A percentile compares a stretch with the other conserved stretches of the same genome.
Evolutionary conservation across 2,888 invertebrate genomes (phyloP).

Genomic region (Hydrotaea diabolus): DNA sequence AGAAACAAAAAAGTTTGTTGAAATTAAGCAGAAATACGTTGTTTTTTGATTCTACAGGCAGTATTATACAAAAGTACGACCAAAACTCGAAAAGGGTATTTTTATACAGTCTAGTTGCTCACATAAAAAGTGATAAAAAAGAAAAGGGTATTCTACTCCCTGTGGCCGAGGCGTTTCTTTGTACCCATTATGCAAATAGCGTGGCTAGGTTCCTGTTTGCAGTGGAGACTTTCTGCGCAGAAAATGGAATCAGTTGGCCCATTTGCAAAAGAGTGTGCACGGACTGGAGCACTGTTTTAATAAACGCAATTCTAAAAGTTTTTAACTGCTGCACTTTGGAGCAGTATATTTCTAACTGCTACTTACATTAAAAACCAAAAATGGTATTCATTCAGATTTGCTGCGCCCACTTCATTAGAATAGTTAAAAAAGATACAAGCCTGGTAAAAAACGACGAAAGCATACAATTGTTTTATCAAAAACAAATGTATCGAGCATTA

Average conservation of each 20-base stretch:
- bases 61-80: slow-evolving; percentile 16
- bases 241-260: slow-evolving; percentile 36
- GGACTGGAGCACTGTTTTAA: slow-evolving; percentile 28
- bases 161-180: slow-evolving; percentile 21
- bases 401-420: slow-evolving; percentile 33
- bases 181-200: slow-evolving; percentile 30
- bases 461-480: not conserved
- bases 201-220: not conserved
- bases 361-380: not conserved
- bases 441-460: not conserved
- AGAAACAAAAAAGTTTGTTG: not conserved
- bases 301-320: slow-evolving; percentile 10
- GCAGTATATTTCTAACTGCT: slow-evolving; percentile 7
- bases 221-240: not conserved
- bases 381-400: slow-evolving; percentile 31
- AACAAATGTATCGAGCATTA: not conserved
- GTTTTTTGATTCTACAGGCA: slow-evolving; percentile 39
- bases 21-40: slow-evolving; percentile 29
- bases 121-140: not conserved
- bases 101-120: slow-evolving; percentile 19
- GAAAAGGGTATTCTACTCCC: slow-evolving; percentile 19
- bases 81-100: slow-evolving; percentile 9
- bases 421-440: slow-evolving; percentile 22
- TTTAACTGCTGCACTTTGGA: slow-evolving; percentile 18
- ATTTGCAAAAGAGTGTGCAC: slow-evolving; percentile 1